Conservation (phyloP, 2,888 invertebrate genomes). For the Laspeyria flexula region DNA sequence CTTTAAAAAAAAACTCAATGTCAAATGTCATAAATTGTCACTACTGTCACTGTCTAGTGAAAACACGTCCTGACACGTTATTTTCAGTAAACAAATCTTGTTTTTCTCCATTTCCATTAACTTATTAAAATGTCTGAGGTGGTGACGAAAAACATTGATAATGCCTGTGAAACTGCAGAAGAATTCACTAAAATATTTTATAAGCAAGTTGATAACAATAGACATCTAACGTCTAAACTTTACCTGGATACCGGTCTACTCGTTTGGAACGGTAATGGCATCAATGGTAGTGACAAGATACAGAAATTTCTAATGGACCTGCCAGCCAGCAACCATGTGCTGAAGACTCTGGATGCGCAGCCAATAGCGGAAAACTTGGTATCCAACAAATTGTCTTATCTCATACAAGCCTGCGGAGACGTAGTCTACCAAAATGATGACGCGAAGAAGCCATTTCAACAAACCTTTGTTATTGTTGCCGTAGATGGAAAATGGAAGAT, state of each 20-base stretch:
- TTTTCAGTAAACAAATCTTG: too few species aligned
- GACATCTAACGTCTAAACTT: conserved; percentile 92
- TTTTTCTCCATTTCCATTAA: too few species aligned
- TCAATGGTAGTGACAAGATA: conserved; percentile 92
- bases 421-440: conserved; percentile 89
- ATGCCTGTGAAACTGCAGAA: conserved; percentile 94
- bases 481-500: conserved; percentile 97
- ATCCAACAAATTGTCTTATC: conserved; percentile 91
- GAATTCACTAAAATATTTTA: conserved; percentile 96
- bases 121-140: conserved; percentile 84
- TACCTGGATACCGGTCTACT: conserved; percentile 94
- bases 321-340: conserved; percentile 91
- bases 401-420: conserved; percentile 93
- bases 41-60: too few species aligned
- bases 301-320: conserved; percentile 94
- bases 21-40: too few species aligned
- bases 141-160: conserved; percentile 89
- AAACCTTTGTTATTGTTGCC: conserved; percentile 95
- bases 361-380: conserved; percentile 92
- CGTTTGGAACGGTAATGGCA: conserved; percentile 97
- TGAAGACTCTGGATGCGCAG: conserved; percentile 94
- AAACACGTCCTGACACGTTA: too few species aligned
- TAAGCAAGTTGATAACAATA: conserved; percentile 93
- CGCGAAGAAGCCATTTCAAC: conserved; percentile 90
- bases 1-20: too few species aligned